These are phyloP conservation scores for Lucilia sericata DNA, from an alignment of 1,140 invertebrate genomes.

Conservation along the genomic window DNA sequence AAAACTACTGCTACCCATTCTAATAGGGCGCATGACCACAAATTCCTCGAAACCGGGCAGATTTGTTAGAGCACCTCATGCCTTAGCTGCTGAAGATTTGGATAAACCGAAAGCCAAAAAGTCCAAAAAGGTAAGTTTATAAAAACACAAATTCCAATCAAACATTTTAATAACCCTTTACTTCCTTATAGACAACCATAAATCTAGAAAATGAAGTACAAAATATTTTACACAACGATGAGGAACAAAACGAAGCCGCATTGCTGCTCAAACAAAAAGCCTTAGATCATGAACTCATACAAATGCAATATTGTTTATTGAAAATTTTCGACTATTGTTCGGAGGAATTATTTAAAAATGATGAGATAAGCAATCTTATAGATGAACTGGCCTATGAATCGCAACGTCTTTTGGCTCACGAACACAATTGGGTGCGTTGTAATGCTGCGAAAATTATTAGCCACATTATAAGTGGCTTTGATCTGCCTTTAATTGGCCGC, in stretches of 20 bases:
- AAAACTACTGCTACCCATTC: constrained; percentile 70
- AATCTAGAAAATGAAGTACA: constrained; percentile 5
- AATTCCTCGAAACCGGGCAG: constrained; percentile 54
- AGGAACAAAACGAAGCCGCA: constrained; percentile 20
- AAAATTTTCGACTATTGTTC: constrained; percentile 70
- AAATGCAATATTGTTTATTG: constrained; percentile 71
- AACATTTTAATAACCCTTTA: not conserved
- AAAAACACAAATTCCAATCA: too few relatives aligned
- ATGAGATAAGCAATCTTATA: constrained; percentile 66
- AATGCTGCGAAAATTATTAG: constrained; percentile 80
- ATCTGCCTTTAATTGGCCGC: constrained; percentile 69
- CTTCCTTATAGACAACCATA: not conserved
- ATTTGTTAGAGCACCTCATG: constrained; percentile 58
- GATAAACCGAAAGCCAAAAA: constrained; percentile 50
- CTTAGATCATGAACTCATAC: constrained; percentile 71
- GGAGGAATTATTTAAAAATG: constrained; percentile 63
- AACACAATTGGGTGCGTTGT: constrained; percentile 78
- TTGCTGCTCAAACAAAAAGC: constrained; percentile 69
- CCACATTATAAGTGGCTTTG: constrained; percentile 75
- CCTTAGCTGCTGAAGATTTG: constrained; percentile 47
- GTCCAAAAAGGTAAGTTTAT: constrained; percentile 31
- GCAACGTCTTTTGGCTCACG: constrained; percentile 75
- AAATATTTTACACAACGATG: not conserved
- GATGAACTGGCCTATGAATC: constrained; percentile 79
- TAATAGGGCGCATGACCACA: constrained; percentile 68